Percentiles rank a stretch among this genome's conserved stretches.
phyloP scores from a whole-genome alignment of 2,797 vertebrate species.

The Eremophila alpestris region DNA sequence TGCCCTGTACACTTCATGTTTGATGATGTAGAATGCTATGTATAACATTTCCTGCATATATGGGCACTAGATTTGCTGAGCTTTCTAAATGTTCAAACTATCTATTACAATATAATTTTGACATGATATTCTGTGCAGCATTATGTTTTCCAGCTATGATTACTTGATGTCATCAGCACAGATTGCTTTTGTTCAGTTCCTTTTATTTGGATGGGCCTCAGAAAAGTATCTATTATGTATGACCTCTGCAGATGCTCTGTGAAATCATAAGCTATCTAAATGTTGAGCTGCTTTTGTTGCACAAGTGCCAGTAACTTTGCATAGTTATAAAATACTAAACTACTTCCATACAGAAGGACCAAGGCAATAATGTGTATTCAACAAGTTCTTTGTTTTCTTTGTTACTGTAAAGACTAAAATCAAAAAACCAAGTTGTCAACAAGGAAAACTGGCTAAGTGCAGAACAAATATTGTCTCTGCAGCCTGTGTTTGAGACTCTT shows the following conservation, averaged over 20 bases:
- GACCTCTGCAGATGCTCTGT: not conserved
- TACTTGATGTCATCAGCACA: not conserved
- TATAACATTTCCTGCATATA: not conserved
- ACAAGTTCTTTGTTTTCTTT: conserved; percentile 14
- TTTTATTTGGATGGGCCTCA: conserved; percentile 21
- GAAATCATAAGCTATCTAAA: not conserved
- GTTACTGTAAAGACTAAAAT: not conserved
- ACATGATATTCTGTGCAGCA: not conserved
- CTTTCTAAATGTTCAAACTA: not conserved
- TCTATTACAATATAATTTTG: not conserved
- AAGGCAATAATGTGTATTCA: not conserved
- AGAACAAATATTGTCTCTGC: not conserved
- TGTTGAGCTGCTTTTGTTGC: not conserved
- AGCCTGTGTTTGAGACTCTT: not conserved
- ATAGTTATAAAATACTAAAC: not conserved
- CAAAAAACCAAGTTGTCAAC: not conserved
- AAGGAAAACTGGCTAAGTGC: not conserved
- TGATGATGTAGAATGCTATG: not conserved
- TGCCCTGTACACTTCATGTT: not conserved
- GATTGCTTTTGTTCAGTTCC: conserved; percentile 14
- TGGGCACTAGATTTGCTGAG: not conserved
- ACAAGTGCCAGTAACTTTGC: conserved; percentile 1
- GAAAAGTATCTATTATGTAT: not conserved
- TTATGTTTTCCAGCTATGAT: not conserved
- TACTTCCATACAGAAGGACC: not conserved